Conservation (phyloP, 2,888 invertebrate genomes). For the Parnassius apollo region DNA sequence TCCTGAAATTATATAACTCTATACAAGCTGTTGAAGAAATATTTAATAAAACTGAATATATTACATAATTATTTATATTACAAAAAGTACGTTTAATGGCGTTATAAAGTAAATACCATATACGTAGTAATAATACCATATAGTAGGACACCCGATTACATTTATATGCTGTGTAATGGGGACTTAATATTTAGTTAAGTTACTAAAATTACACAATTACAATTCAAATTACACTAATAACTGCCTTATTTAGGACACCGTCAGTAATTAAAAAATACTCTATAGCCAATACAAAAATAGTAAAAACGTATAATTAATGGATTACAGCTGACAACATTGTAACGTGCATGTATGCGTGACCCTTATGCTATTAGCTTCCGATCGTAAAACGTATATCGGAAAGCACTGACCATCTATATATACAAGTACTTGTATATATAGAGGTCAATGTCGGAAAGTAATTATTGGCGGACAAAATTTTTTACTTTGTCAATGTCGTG, state of each 20-base stretch:
- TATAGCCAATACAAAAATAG: slow-evolving; percentile 1
- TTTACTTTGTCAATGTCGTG: slow-evolving; percentile 17
- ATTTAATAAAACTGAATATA: no score
- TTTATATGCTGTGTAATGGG: neutral
- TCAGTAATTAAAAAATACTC: slow-evolving; percentile 18
- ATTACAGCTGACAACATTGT: slow-evolving; percentile 8
- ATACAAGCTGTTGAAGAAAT: no score
- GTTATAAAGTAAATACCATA: no score
- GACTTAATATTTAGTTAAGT: neutral
- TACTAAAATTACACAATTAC: slow-evolving; percentile 8
- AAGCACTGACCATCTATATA: no score
- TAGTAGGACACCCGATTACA: neutral
- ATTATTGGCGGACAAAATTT: slow-evolving; percentile 18
- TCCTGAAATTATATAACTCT: no score
- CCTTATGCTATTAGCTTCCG: slow-evolving; percentile 9
- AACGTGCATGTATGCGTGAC: slow-evolving; percentile 3
- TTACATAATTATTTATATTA: neutral
- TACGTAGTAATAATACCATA: no score
- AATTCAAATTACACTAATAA: neutral
- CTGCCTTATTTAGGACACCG: slow-evolving; percentile 7
- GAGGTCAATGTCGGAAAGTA: neutral
- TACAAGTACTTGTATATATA: no score
- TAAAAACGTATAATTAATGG: slow-evolving; percentile 16
- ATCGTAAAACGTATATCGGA: slow-evolving; percentile 17
- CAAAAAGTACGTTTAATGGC: neutral